phyloP scores from a whole-genome alignment of 2,888 invertebrate species.

The Notocelia uddmanniana region DNA sequence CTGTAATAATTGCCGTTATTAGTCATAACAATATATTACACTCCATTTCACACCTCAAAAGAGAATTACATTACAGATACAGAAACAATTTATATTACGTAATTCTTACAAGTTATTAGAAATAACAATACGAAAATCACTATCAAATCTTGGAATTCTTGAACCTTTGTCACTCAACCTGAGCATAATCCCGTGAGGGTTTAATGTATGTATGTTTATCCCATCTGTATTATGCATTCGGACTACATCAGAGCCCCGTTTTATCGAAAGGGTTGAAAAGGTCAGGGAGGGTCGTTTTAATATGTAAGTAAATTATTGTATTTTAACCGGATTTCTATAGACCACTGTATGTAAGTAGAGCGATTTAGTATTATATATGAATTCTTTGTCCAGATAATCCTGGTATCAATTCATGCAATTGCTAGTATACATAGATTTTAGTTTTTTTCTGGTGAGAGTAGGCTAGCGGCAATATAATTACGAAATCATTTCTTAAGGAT shows the following conservation, averaged over 20 bases:
- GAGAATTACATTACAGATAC: no score
- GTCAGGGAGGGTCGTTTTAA: slow-evolving; percentile 27
- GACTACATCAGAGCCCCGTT: slow-evolving; percentile 24
- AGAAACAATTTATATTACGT: not conserved
- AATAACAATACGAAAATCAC: not conserved
- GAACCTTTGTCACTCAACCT: slow-evolving; percentile 27
- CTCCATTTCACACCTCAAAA: no score
- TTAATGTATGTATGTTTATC: slow-evolving; percentile 35
- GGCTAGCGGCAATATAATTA: no score
- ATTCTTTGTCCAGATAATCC: no score
- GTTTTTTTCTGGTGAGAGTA: no score
- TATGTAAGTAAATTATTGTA: slow-evolving; percentile 30
- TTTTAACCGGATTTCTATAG: not conserved
- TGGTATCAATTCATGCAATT: no score
- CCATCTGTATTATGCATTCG: slow-evolving; percentile 31
- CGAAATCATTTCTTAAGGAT: no score
- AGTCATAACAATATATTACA: no score
- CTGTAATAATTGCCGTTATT: no score
- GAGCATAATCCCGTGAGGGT: slow-evolving; percentile 10
- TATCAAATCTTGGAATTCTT: slow-evolving; percentile 12
- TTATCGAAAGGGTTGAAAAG: slow-evolving; percentile 31
- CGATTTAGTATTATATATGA: not conserved
- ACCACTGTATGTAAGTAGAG: not conserved
- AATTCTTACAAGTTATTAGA: not conserved
- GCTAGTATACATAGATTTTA: no score